phyloP scores from a whole-genome alignment of 1,140 invertebrate genomes.

The Formica exsecta region DNA sequence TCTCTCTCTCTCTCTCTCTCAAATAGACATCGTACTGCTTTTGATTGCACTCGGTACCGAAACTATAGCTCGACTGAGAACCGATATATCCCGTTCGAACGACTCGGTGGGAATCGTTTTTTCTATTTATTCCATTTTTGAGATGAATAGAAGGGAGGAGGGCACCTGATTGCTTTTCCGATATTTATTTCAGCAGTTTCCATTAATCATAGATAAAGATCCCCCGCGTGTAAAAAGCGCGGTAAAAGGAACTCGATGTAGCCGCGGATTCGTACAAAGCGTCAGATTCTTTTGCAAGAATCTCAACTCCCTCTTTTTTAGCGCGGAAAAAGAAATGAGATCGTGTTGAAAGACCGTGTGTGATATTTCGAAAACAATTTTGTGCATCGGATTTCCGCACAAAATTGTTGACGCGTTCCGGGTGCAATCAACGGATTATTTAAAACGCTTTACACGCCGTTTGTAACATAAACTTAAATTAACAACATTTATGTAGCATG shows the following conservation, averaged over 20 bases:
- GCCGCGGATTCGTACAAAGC: slow-evolving; percentile 37
- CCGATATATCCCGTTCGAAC: slow-evolving; percentile 67
- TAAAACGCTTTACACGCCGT: slow-evolving; percentile 26
- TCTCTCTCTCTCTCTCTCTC: not conserved
- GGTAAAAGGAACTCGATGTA: slow-evolving; percentile 54
- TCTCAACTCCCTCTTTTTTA: slow-evolving; percentile 30
- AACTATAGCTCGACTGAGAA: slow-evolving; percentile 61
- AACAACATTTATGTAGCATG: slow-evolving; percentile 45
- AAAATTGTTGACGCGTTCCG: not conserved
- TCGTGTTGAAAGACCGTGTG: not conserved
- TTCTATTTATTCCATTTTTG: slow-evolving; percentile 68
- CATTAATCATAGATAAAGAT: slow-evolving; percentile 68
- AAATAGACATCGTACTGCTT: slow-evolving; percentile 13
- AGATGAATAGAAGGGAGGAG: not conserved
- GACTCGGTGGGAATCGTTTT: slow-evolving; percentile 35
- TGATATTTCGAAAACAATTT: slow-evolving; percentile 46
- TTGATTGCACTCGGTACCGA: slow-evolving; percentile 47
- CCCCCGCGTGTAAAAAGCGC: slow-evolving; percentile 31
- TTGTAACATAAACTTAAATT: slow-evolving; percentile 54
- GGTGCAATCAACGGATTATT: slow-evolving; percentile 27
- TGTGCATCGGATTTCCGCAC: not conserved
- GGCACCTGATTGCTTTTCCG: slow-evolving; percentile 72
- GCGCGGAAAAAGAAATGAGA: not conserved
- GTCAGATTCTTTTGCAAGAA: slow-evolving; percentile 35
- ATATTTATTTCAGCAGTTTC: slow-evolving; percentile 72